Percentiles rank a stretch among this genome's conserved stretches.
Conservation (phyloP, 2,797 vertebrate species). For the Buphagus erythrorhynchus region DNA sequence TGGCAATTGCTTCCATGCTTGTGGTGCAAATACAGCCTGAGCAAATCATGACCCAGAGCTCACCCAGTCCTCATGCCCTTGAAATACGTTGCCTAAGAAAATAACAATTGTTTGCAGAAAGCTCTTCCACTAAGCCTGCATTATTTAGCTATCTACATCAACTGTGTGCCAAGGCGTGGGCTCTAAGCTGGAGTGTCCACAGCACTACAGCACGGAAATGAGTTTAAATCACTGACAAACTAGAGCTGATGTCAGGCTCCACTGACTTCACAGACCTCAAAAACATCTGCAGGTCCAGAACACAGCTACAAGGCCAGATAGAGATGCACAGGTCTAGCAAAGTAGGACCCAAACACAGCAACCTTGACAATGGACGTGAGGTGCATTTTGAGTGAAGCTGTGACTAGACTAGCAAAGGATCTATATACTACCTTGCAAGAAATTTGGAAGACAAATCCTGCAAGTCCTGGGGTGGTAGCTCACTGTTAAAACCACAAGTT, state of each 20-base stretch:
- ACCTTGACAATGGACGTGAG: background rate
- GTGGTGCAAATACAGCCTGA: background rate
- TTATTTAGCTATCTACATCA: background rate
- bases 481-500: background rate
- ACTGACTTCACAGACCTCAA: background rate
- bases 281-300: background rate
- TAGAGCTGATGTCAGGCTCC: background rate
- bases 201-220: background rate
- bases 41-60: background rate
- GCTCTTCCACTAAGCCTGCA: background rate
- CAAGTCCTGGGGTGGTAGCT: background rate
- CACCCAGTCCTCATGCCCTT: background rate
- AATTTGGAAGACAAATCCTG: background rate
- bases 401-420: background rate
- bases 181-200: background rate
- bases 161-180: background rate
- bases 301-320: background rate
- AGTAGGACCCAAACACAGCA: background rate
- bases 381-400: background rate
- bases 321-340: background rate
- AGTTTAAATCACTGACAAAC: background rate
- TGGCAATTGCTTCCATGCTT: background rate
- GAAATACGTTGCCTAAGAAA: background rate
- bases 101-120: background rate
- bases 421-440: background rate